phyloP scores from a whole-genome alignment of 2,113 vertebrate species.

The Pogona vitticeps region DNA sequence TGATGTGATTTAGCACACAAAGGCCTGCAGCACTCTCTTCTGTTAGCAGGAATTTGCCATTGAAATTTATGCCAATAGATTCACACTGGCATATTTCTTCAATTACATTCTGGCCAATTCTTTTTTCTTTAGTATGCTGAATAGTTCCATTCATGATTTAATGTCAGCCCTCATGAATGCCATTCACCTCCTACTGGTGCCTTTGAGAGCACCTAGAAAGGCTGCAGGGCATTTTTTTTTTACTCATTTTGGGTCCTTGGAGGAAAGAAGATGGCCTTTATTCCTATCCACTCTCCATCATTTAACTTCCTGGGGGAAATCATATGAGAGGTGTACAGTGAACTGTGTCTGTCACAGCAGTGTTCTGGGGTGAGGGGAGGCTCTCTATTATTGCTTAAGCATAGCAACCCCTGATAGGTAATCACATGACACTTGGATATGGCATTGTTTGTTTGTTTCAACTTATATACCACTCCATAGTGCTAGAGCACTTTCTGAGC shows the following conservation, averaged over 20 bases:
- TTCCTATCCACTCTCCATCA: background rate
- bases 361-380: background rate
- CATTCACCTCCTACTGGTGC: background rate
- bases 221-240: no score
- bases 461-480: no score
- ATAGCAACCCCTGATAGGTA: background rate
- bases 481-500: no score
- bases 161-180: background rate
- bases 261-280: background rate
- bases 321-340: background rate
- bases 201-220: slow-evolving; percentile 6
- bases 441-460: no score
- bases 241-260: background rate
- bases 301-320: background rate
- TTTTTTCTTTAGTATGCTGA: background rate
- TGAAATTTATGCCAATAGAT: no score
- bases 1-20: no score
- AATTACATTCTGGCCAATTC: no score
- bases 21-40: no score
- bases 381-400: background rate
- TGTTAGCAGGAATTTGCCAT: no score
- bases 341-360: background rate
- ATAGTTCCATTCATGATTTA: background rate
- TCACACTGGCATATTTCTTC: no score
- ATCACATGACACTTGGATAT: no score